Evolutionary conservation across 2,797 vertebrate species (phyloP).

Genomic region (Brachyalestes nurse): DNA sequence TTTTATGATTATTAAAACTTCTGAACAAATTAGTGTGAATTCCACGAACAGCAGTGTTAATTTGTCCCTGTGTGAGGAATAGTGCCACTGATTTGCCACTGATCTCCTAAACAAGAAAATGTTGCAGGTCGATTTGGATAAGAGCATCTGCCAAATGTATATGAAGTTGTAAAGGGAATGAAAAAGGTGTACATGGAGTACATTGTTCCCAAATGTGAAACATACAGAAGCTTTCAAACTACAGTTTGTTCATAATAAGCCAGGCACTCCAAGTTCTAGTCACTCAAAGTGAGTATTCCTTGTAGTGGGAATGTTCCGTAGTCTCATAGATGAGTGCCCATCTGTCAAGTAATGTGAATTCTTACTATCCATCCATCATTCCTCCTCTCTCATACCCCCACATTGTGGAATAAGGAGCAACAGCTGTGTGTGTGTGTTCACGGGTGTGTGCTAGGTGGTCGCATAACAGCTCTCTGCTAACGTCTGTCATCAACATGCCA

Average conservation of each 20-base stretch:
- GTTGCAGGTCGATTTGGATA: too few relatives aligned
- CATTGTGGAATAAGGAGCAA: not conserved
- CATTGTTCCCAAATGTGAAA: too few relatives aligned
- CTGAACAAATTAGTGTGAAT: too few relatives aligned
- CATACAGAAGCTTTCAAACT: too few relatives aligned
- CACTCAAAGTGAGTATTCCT: not conserved
- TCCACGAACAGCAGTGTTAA: too few relatives aligned
- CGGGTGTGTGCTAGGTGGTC: slow-evolving; percentile 4
- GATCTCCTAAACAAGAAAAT: too few relatives aligned
- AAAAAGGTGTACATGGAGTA: too few relatives aligned
- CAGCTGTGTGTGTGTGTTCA: slow-evolving; percentile 32
- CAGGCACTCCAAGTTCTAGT: not conserved
- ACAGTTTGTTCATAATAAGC: not conserved
- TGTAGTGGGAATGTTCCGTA: not conserved
- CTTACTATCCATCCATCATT: not conserved
- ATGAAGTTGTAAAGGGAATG: too few relatives aligned
- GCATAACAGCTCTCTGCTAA: slow-evolving; percentile 12
- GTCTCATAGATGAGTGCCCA: not conserved
- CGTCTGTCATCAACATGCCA: slow-evolving; percentile 37
- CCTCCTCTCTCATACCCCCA: not conserved
- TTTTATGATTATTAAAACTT: too few relatives aligned
- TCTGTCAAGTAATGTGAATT: not conserved
- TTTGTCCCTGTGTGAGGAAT: too few relatives aligned
- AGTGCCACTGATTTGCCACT: too few relatives aligned
- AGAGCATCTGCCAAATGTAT: too few relatives aligned